Conservation (phyloP, 2,113 vertebrate species). For the Scophthalmus maximus region DNA sequence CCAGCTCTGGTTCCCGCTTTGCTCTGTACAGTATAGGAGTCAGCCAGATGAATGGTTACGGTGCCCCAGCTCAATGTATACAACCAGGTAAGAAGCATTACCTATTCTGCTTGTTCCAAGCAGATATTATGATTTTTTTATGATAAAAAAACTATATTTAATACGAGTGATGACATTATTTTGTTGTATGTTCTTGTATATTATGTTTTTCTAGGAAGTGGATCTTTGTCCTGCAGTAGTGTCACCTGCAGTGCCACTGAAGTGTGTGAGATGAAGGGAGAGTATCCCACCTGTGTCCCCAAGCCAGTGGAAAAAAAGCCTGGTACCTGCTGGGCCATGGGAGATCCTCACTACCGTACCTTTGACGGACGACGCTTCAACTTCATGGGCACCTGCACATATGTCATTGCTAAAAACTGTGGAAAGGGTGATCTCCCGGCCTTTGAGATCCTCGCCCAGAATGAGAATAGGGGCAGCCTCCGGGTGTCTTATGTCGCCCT, state of each 20-base stretch:
- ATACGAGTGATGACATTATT: too few relatives aligned
- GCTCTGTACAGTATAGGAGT: slow-evolving; percentile 81
- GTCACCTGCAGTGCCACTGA: slow-evolving; percentile 60
- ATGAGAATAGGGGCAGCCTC: slow-evolving; percentile 79
- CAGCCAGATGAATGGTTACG: slow-evolving; percentile 70
- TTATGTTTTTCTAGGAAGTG: slow-evolving; percentile 1
- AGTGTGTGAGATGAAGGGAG: slow-evolving; percentile 59
- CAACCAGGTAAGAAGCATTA: slow-evolving; percentile 61
- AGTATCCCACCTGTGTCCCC: slow-evolving; percentile 62
- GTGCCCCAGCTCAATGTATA: slow-evolving; percentile 74
- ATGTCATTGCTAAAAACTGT: slow-evolving; percentile 77
- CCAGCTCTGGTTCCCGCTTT: slow-evolving; percentile 64
- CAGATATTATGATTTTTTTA: too few relatives aligned
- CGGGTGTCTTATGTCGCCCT: slow-evolving; percentile 80
- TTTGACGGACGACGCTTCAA: slow-evolving; percentile 76
- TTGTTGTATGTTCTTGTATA: not conserved
- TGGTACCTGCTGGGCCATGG: slow-evolving; percentile 76
- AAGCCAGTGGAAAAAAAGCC: slow-evolving; percentile 12
- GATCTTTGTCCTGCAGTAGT: slow-evolving; percentile 42
- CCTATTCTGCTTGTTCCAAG: not conserved
- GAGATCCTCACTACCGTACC: slow-evolving; percentile 80
- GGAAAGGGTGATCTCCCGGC: slow-evolving; percentile 49
- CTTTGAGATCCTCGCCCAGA: slow-evolving; percentile 76
- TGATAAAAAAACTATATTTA: too few relatives aligned
- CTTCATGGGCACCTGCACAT: slow-evolving; percentile 83